Evolutionary conservation across 2,797 vertebrate genomes (phyloP).

Genomic region (Manis javanica): DNA sequence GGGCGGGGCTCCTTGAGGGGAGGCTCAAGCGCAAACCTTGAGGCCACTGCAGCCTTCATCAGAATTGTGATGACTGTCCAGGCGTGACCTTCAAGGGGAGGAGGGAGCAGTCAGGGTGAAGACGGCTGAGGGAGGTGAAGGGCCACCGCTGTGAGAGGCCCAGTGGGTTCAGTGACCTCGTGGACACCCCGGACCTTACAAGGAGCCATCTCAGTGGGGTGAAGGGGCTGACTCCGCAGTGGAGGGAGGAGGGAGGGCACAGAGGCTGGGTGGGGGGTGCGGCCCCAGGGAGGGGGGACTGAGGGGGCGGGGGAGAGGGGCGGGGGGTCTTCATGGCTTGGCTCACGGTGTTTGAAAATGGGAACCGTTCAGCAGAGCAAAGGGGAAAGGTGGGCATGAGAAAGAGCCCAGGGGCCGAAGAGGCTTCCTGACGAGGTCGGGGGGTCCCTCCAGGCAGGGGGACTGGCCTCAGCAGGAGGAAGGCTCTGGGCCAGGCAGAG

Average conservation of each 20-base stretch:
- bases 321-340: background rate
- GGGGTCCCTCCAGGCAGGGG: background rate
- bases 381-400: too few relatives aligned
- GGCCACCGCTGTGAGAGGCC: background rate
- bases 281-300: background rate
- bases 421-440: background rate
- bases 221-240: rapidly evolving
- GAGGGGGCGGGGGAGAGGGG: rapidly evolving
- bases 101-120: background rate
- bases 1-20: background rate
- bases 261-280: background rate
- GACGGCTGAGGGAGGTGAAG: background rate
- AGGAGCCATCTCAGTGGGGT: background rate
- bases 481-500: background rate
- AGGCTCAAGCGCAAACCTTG: background rate
- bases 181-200: background rate
- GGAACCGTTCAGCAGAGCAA: background rate
- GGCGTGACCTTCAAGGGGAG: background rate
- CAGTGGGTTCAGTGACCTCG: background rate
- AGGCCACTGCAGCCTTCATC: background rate
- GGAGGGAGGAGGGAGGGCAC: background rate
- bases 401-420: too few relatives aligned
- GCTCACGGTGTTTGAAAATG: background rate
- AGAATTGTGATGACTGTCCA: background rate
- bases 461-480: background rate